Evolutionary conservation across 2,113 vertebrate species (phyloP), one percentile per base, ranked within the genome.

Genomic region (Gymnobelideus leadbeateri): DNA sequence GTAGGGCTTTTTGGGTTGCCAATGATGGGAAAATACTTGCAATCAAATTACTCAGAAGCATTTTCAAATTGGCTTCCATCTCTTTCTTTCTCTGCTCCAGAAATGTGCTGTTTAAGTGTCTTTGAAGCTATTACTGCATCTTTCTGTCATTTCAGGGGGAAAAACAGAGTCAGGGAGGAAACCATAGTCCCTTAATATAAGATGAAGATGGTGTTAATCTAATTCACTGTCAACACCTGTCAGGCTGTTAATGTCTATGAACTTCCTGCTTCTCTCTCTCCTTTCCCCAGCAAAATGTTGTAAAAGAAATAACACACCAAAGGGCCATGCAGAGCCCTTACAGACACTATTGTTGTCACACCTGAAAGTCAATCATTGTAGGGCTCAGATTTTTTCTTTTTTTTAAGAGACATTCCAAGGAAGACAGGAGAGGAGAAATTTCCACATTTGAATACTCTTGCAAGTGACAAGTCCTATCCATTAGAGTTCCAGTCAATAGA

Each of bases 401-500:
- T n/a, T 77, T 95, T 91, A 95, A 91, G 8, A 43, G 4, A 16
- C 19, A 49, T 84, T 37, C 9, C 37, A 94, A 92, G 89, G 90
- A 14, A 94, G 51, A 0, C 43, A 52, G 9, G 92, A 93, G 14
- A 46, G 93, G 54, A 92, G 24, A 0, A 2, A 51, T n/a, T 53
- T 53, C n/a, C n/a, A 37, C 94, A 47, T 84, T 95, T 95, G 97
- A 50, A 1, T 93, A 3, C 95, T 96, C 91, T 43, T n/a, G 23
- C 93, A 90, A 90, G 2, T 96, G 53, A 25, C 92, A 1, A 89
- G 12, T 95, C 3, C 52, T 97, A 54, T 92, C 89, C 92, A 91
- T 94, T 96, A 95, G 94, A 95, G 93, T 94, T 93, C 95, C 94
- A 94, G 68, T 93, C 95, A 97, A 96, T 12, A 97, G 94, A 94